Conservation (phyloP, 2,888 invertebrate genomes). For the Ecdyonurus torrentis region DNA sequence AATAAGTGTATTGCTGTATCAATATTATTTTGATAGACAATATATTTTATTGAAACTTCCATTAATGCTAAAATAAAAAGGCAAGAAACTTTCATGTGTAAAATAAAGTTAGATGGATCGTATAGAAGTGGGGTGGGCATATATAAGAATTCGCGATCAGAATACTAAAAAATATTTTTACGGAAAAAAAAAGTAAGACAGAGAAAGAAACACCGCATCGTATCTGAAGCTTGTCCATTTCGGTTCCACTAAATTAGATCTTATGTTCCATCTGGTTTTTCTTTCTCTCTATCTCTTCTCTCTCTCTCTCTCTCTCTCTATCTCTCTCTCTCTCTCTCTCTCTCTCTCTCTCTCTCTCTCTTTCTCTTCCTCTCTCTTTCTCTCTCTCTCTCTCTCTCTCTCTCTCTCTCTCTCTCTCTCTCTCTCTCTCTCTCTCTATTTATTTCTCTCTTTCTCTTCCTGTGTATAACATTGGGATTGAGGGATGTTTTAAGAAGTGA, state of each 20-base stretch:
- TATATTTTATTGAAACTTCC: neutral
- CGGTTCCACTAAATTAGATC: constrained; percentile 16
- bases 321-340: too few relatives aligned
- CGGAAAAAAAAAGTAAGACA: neutral
- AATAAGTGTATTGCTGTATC: too few relatives aligned
- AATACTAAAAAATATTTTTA: neutral
- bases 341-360: too few relatives aligned
- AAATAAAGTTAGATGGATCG: neutral
- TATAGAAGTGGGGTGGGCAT: neutral
- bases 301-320: too few relatives aligned
- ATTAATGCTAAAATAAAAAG: neutral
- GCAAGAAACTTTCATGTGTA: neutral
- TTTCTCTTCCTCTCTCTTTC: too few relatives aligned
- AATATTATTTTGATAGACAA: neutral
- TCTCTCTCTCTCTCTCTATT: too few relatives aligned
- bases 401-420: too few relatives aligned
- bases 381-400: too few relatives aligned
- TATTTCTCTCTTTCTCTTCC: too few relatives aligned
- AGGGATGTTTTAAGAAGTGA: neutral
- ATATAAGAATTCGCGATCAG: neutral
- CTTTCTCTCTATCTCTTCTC: too few relatives aligned
- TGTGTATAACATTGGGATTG: neutral
- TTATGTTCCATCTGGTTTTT: neutral
- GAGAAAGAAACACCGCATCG: neutral
- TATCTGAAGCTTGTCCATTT: constrained; percentile 11